A percentile compares a stretch with the other conserved stretches of the same genome.
These are phyloP conservation scores for Oasisia sp. DNA, from an alignment of 2,888 invertebrate genomes.

Conservation along the genomic window DNA sequence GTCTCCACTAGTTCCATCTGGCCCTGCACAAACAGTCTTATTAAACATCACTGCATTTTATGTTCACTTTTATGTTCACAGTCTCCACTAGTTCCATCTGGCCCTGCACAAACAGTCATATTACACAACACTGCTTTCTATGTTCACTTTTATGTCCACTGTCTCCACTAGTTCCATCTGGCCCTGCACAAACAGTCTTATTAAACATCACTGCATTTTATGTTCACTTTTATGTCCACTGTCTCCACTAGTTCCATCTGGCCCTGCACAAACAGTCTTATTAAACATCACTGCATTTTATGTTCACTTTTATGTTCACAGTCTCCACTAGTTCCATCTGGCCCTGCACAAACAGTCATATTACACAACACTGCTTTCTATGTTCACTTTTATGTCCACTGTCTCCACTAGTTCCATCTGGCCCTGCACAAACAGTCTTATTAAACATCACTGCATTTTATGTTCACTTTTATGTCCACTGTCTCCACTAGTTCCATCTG, in stretches of 20 bases:
- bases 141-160: conserved; percentile 59
- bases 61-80: conserved; percentile 75
- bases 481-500: conserved; percentile 77
- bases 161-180: no score
- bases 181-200: neutral
- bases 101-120: conserved; percentile 72
- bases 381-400: no score
- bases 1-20: conserved; percentile 94
- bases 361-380: no score
- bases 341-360: conserved; percentile 72
- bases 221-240: no score
- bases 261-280: conserved; percentile 46
- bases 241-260: conserved; percentile 6
- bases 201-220: no score
- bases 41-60: conserved; percentile 50
- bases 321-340: conserved; percentile 74
- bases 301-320: conserved; percentile 49
- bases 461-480: no score
- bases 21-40: conserved; percentile 73
- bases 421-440: no score
- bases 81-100: conserved; percentile 94
- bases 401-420: no score
- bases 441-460: no score
- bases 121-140: neutral
- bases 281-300: no score